These are phyloP conservation scores for Saxidomus purpurata DNA, from an alignment of 1,140 invertebrate species.

Conservation along the genomic window DNA sequence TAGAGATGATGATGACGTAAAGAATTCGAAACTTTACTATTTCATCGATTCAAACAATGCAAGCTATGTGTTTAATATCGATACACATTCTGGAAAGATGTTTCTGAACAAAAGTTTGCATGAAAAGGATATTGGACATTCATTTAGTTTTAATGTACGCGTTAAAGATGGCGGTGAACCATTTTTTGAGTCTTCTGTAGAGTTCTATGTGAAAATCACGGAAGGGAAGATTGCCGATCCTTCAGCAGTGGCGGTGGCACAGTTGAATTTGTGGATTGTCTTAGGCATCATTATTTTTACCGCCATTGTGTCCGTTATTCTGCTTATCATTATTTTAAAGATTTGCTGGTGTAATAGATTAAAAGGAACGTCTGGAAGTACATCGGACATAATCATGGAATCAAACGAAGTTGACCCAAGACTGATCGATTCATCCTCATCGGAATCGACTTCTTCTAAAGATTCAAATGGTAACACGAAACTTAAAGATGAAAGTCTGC, in stretches of 20 bases:
- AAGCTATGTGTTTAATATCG: constrained; percentile 16
- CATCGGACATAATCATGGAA: constrained; percentile 21
- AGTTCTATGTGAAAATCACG: background rate
- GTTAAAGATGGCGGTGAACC: constrained; percentile 50
- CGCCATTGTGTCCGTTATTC: constrained; percentile 40
- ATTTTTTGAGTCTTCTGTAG: constrained; percentile 7
- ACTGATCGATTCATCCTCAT: constrained; percentile 34
- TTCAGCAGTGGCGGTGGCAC: background rate
- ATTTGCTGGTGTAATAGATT: constrained; percentile 56
- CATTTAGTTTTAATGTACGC: constrained; percentile 28
- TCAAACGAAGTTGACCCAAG: constrained; percentile 24
- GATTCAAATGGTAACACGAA: constrained; percentile 45
- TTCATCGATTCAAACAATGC: constrained; percentile 34
- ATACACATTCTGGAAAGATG: constrained; percentile 43
- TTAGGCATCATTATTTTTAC: constrained; percentile 44
- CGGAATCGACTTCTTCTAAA: constrained; percentile 26
- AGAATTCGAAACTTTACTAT: constrained; percentile 52
- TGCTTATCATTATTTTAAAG: constrained; percentile 54
- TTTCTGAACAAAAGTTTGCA: constrained; percentile 45
- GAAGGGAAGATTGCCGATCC: background rate
- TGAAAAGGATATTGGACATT: constrained; percentile 40
- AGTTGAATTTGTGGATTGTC: constrained; percentile 56
- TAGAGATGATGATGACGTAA: constrained; percentile 42
- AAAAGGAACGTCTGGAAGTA: background rate
- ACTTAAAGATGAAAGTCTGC: background rate